These are phyloP conservation scores for Spialia ferax DNA, from an alignment of 2,888 invertebrate genomes.

Conservation along the genomic window DNA sequence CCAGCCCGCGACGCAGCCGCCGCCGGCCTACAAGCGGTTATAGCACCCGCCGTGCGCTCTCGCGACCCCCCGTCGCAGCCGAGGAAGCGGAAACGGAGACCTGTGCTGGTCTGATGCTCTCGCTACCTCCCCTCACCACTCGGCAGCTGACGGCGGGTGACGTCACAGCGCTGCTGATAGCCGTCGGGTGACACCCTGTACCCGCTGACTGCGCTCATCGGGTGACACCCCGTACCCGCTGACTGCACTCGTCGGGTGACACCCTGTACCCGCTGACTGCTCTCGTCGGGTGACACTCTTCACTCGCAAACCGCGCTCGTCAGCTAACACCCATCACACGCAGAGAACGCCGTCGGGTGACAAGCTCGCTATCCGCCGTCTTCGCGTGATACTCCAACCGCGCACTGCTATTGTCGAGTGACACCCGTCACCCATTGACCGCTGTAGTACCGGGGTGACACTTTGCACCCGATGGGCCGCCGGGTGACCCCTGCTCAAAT, in stretches of 20 bases:
- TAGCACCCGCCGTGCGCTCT: slow-evolving; percentile 72
- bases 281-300: slow-evolving; percentile 39
- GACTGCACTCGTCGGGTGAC: slow-evolving; percentile 35
- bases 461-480: too few species aligned
- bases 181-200: slow-evolving; percentile 42
- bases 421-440: not conserved
- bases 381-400: too few species aligned
- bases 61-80: slow-evolving; percentile 56
- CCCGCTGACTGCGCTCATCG: not conserved
- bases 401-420: too few species aligned
- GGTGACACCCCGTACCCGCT: not conserved
- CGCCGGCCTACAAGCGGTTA: slow-evolving; percentile 78
- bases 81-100: slow-evolving; percentile 74
- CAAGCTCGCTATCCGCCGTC: too few species aligned
- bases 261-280: slow-evolving; percentile 30
- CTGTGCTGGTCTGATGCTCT: slow-evolving; percentile 65
- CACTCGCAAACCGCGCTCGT: too few species aligned
- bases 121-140: slow-evolving; percentile 5
- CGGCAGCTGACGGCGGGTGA: not conserved
- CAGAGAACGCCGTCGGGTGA: too few species aligned
- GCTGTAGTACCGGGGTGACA: too few species aligned
- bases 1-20: slow-evolving; percentile 70
- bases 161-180: not conserved
- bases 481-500: slow-evolving; percentile 44
- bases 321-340: too few species aligned